Percentiles rank a stretch among this genome's conserved stretches.
phyloP scores from a whole-genome alignment of 2,888 invertebrate species.

The Salticus scenicus region DNA sequence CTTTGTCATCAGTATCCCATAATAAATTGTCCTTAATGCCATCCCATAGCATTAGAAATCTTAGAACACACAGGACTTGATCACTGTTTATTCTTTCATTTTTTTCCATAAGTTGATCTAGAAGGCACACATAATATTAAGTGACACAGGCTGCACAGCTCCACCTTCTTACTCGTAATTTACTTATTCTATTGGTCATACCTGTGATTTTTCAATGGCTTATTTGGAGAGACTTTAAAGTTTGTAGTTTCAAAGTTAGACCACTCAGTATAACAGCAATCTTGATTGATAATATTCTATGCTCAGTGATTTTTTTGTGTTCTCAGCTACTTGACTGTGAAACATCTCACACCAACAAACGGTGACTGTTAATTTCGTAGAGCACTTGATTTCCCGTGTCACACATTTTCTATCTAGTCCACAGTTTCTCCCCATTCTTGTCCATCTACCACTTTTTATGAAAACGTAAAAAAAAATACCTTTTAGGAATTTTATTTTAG shows the following conservation, averaged over 20 bases:
- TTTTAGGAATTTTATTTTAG: no score
- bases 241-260: not conserved
- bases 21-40: not conserved
- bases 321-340: no score
- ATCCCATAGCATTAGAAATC: not conserved
- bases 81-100: not conserved
- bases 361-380: not conserved
- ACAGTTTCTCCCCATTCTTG: no score
- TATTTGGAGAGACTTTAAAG: not conserved
- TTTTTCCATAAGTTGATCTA: not conserved
- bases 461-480: no score
- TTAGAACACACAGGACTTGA: not conserved
- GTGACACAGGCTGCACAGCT: not conserved
- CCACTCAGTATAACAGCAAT: slow-evolving; percentile 1
- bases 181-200: not conserved
- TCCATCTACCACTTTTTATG: not conserved
- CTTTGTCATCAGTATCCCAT: not conserved
- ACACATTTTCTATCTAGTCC: not conserved
- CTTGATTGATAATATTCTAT: not conserved
- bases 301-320: not conserved
- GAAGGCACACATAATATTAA: not conserved
- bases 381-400: not conserved
- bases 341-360: not conserved
- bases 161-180: not conserved
- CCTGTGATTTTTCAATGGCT: not conserved